phyloP scores from a whole-genome alignment of 2,888 invertebrate species.

The Latheticus oryzae region DNA sequence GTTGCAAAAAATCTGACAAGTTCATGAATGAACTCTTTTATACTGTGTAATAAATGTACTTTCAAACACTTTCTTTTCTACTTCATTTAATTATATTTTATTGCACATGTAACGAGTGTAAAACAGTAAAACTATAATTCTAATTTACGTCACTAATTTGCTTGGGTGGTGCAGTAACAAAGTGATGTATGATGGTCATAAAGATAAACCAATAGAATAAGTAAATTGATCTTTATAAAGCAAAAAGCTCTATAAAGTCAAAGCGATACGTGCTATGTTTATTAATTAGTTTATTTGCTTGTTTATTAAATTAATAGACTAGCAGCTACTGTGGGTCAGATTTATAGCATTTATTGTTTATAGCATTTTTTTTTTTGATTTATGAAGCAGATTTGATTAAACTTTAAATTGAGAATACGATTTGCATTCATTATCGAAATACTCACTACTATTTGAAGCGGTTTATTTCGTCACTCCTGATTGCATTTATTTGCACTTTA shows the following conservation, averaged over 20 bases:
- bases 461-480: too few species aligned
- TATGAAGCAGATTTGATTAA: too few species aligned
- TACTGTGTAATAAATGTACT: too few species aligned
- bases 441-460: too few species aligned
- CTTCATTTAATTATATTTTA: conserved; percentile 8
- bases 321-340: background rate
- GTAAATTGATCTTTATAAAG: conserved; percentile 21
- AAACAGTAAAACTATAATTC: conserved; percentile 3
- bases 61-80: too few species aligned
- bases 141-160: conserved; percentile 1
- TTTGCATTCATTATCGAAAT: too few species aligned
- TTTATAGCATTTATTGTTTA: conserved; percentile 2
- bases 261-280: conserved; percentile 1
- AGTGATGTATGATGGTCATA: conserved; percentile 9
- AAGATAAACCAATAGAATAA: conserved; percentile 16
- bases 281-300: background rate
- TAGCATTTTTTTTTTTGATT: conserved; percentile 9
- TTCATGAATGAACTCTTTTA: too few species aligned
- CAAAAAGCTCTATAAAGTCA: conserved; percentile 11
- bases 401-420: background rate
- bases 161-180: conserved; percentile 1
- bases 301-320: conserved; percentile 25
- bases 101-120: conserved; percentile 1
- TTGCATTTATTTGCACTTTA: too few species aligned
- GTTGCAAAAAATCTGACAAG: background rate